Conservation (phyloP, 2,797 vertebrate genomes). For the Triplophysa bombifrons region DNA sequence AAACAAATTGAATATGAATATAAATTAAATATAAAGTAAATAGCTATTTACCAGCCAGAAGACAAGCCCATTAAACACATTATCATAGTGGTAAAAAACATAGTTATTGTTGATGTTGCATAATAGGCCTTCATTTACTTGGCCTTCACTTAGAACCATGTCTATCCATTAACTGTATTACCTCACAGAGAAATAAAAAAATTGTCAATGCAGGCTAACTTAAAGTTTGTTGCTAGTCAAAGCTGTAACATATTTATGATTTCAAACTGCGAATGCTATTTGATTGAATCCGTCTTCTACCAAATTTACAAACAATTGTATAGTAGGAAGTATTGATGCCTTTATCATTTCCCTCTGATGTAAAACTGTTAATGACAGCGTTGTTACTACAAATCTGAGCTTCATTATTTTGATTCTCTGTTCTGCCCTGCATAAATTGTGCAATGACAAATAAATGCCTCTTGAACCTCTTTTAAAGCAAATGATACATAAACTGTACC, state of each 20-base stretch:
- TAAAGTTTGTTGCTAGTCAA: not conserved
- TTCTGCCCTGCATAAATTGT: too few relatives aligned
- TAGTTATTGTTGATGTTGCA: conserved; percentile 3
- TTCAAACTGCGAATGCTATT: conserved; percentile 1
- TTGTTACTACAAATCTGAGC: too few relatives aligned
- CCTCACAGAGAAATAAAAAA: conserved; percentile 24
- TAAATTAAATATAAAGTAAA: too few relatives aligned
- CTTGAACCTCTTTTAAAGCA: too few relatives aligned
- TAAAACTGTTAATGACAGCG: too few relatives aligned
- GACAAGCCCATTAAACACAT: too few relatives aligned
- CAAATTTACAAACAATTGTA: not conserved
- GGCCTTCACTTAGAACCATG: conserved; percentile 25
- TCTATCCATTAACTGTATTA: conserved; percentile 32
- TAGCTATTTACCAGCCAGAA: too few relatives aligned
- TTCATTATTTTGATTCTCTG: too few relatives aligned
- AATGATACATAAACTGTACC: not conserved
- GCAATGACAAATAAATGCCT: too few relatives aligned
- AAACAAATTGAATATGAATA: too few relatives aligned
- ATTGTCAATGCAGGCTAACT: not conserved
- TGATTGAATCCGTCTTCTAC: not conserved
- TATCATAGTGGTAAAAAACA: not conserved
- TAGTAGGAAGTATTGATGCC: too few relatives aligned
- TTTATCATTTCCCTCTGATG: too few relatives aligned
- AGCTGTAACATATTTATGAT: conserved; percentile 4
- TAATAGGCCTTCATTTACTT: not conserved